Percentiles rank a stretch among this genome's conserved stretches.
Evolutionary conservation across 2,888 invertebrate genomes (phyloP).

Genomic region (Lampropteryx suffumata): DNA sequence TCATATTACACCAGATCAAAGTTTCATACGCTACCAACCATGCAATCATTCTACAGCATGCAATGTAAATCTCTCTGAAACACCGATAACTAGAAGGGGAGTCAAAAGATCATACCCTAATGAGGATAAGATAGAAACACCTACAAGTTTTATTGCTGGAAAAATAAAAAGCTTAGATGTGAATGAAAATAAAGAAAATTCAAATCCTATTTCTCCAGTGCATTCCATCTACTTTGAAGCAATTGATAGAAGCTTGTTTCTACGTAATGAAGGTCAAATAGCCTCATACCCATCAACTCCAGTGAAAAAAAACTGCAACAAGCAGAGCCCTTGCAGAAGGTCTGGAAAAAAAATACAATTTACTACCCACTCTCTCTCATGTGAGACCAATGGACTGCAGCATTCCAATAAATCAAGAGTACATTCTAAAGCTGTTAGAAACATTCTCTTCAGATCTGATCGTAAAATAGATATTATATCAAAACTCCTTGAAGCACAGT

Average conservation of each 20-base stretch:
- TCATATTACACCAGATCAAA: constrained; percentile 48
- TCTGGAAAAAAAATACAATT: constrained; percentile 64
- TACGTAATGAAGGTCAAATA: constrained; percentile 44
- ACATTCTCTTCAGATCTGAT: constrained; percentile 56
- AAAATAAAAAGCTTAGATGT: constrained; percentile 66
- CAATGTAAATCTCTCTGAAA: constrained; percentile 39
- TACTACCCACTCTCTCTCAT: constrained; percentile 65
- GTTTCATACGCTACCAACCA: constrained; percentile 37
- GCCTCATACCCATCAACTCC: constrained; percentile 68
- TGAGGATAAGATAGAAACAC: constrained; percentile 53
- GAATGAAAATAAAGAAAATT: constrained; percentile 56
- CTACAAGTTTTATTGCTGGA: constrained; percentile 69
- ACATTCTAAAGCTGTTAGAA: constrained; percentile 41
- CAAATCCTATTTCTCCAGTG: constrained; percentile 36
- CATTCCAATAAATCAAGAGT: constrained; percentile 42
- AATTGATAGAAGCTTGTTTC: constrained; percentile 33
- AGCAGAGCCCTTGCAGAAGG: constrained; percentile 57
- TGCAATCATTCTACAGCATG: constrained; percentile 38
- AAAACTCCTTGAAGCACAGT: constrained; percentile 52
- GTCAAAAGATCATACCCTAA: constrained; percentile 62
- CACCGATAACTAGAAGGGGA: constrained; percentile 57
- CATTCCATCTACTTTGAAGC: constrained; percentile 34
- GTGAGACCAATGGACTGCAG: constrained; percentile 59
- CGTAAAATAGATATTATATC: constrained; percentile 71
- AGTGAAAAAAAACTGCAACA: constrained; percentile 67